Conservation (phyloP, 92 coral and sea anemone genomes). For the Plumapathes pennacea region DNA sequence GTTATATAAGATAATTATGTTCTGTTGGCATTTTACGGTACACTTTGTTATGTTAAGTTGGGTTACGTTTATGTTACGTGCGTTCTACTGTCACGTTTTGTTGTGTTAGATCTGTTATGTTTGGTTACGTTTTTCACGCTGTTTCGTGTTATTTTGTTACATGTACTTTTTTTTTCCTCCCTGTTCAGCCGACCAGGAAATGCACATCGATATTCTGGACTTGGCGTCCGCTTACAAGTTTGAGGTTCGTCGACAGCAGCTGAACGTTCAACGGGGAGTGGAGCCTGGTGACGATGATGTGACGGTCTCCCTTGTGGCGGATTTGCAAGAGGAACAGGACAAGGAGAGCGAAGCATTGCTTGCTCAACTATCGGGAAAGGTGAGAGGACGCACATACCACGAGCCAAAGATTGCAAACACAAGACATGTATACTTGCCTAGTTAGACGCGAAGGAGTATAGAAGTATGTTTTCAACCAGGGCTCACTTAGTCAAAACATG, state of each 20-base stretch:
- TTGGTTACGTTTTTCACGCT: background rate
- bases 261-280: slow-evolving; percentile 44
- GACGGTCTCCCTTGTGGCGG: slow-evolving; percentile 78
- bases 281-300: slow-evolving; percentile 70
- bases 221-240: slow-evolving; percentile 94
- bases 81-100: background rate
- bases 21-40: background rate
- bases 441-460: no score
- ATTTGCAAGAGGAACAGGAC: slow-evolving; percentile 82
- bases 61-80: background rate
- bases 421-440: no score
- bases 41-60: no score
- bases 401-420: no score
- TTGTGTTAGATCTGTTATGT: background rate
- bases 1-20: background rate
- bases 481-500: no score
- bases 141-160: background rate
- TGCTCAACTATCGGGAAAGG: slow-evolving; percentile 84
- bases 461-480: no score
- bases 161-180: background rate
- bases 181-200: slow-evolving; percentile 78
- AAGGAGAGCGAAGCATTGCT: slow-evolving; percentile 76
- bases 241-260: slow-evolving; percentile 68
- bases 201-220: slow-evolving; percentile 87
- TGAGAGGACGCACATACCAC: slow-evolving; percentile 9